Evolutionary conservation across 2,113 vertebrate species (phyloP), one percentile per base, ranked within the genome.

Genomic region (Syrrhaptes paradoxus): DNA sequence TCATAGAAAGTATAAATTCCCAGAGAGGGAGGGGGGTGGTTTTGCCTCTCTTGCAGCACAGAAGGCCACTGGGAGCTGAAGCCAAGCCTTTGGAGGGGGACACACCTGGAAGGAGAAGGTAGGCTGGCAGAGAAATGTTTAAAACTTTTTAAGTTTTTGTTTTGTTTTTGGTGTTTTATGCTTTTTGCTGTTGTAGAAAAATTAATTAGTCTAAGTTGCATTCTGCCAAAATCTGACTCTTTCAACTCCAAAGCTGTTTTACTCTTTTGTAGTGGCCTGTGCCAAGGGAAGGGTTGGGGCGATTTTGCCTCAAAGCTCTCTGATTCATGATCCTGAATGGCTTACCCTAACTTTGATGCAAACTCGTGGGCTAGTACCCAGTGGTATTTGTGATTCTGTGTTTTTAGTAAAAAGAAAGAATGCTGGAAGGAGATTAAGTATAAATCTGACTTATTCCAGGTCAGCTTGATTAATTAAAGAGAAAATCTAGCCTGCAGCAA

Each of bases 401-500:
- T 26, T 48, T 89, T 75, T 52, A 62, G 73, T 26, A 63, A 62
- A 78, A 89, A 43, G 52, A 46, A 81, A 34, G 48, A 63, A 38
- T 19, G 48, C 81, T 93, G 43, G 29, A 71, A 95, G 90, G 81
- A 87, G 94, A 67, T 52, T 13, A 78, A 54, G 65, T 9, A 1
- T 26, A 63, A 86, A 6, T 70, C 49, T 63, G 31, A 68, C 74
- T 93, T 38, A 17, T 61, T 92, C 21, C 24, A 61, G 91, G 86
- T 92, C 91, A 84, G 34, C 26, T 59, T 93, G 18, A 24, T 92
- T 95, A 95, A 95, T 95, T 92, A 93, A 89, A 86, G 80, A 81
- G 85, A 85, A 93, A 93, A 86, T 51, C 8, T 20, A 81, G 86
- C 93, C 86, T 84, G 80, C 3, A 70, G 86, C 68, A 12, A 41